Conservation (phyloP, 2,888 invertebrate species). For the Apamea monoglypha region DNA sequence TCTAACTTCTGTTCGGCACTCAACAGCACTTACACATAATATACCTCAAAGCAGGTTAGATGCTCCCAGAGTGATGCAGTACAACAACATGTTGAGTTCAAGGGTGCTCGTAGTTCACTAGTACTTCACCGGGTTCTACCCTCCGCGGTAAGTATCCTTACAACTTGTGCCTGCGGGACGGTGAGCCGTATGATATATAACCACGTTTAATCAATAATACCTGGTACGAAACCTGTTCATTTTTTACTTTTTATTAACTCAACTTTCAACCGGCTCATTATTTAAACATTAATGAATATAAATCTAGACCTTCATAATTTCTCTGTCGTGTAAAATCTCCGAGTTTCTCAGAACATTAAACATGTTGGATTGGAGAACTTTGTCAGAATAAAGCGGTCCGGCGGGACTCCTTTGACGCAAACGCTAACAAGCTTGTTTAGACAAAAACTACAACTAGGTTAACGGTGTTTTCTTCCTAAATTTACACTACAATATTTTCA, state of each 20-base stretch:
- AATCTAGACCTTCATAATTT: conserved; percentile 11
- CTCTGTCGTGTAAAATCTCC: not conserved
- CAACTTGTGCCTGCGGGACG: not conserved
- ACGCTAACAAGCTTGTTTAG: conserved; percentile 18
- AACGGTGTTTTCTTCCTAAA: not conserved
- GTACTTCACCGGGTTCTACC: not conserved
- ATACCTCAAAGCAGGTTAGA: not conserved
- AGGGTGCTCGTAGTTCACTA: conserved; percentile 22
- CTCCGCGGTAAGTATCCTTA: not conserved
- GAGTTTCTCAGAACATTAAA: not conserved
- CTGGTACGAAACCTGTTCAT: not conserved
- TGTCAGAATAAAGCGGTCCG: not conserved
- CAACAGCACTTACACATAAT: not conserved
- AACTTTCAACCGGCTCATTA: not conserved
- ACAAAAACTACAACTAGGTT: conserved; percentile 7
- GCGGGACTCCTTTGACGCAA: conserved; percentile 8
- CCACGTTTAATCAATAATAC: not conserved
- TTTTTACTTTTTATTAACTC: not conserved
- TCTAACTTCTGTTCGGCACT: not conserved
- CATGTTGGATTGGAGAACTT: conserved; percentile 17
- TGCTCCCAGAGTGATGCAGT: conserved; percentile 1
- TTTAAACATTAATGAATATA: not conserved
- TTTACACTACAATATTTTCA: not conserved
- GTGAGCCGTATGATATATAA: not conserved
- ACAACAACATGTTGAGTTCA: conserved; percentile 7